These are phyloP conservation scores for Hartigia nigra DNA, from an alignment of 2,888 invertebrate genomes.

Conservation along the genomic window DNA sequence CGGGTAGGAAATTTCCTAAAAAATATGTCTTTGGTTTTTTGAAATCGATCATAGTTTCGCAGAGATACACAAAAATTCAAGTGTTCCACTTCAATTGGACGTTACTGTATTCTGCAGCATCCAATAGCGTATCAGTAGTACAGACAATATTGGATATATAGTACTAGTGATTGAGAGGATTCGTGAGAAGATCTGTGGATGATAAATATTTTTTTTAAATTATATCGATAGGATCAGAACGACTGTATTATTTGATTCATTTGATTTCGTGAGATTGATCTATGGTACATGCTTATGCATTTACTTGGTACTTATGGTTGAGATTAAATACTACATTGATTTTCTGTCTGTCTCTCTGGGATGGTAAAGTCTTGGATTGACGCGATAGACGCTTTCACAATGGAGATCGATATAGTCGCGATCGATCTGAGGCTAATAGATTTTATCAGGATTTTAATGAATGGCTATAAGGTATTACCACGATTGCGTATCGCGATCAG, in stretches of 20 bases:
- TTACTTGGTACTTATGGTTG: background rate
- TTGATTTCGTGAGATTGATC: background rate
- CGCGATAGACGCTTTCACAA: background rate
- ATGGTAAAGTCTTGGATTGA: background rate
- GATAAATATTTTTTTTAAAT: background rate
- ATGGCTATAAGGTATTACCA: background rate
- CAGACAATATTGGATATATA: background rate
- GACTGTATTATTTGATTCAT: background rate
- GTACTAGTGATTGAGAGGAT: background rate
- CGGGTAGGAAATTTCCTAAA: too few species aligned
- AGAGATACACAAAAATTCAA: too few species aligned
- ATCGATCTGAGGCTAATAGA: background rate
- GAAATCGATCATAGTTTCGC: too few species aligned
- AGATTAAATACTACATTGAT: background rate
- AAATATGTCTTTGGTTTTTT: too few species aligned
- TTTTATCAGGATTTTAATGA: background rate
- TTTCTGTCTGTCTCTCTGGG: background rate
- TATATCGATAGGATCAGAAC: background rate
- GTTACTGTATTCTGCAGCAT: too few species aligned
- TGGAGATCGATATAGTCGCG: background rate
- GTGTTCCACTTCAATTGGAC: too few species aligned
- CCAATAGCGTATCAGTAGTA: background rate
- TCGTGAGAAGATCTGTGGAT: background rate
- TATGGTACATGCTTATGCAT: background rate
- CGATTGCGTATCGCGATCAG: background rate